Base-by-base conservation (phyloP, 2,797 vertebrate genomes). In the Discoglossus pictus region DNA sequence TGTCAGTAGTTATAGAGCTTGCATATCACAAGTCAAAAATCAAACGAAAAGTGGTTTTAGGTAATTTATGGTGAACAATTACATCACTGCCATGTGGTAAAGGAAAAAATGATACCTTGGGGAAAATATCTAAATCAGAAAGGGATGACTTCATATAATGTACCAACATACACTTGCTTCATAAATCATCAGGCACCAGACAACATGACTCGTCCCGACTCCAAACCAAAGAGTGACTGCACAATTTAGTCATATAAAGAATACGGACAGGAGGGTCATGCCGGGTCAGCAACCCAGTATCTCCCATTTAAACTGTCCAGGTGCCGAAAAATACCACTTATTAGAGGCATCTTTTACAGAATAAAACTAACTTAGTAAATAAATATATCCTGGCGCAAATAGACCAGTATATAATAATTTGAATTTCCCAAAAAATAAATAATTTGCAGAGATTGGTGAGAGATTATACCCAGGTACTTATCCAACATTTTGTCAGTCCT, bases 101-200 rank as follows among this genome's bases (percentile, higher is more conserved):
- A 76, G 80, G 54, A 59, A 66, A 43, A 61, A 63, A 75, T 78
- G 79, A 71, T 47, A 81, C 61, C 52, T 76, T 72, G 60, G 71
- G 75, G 48, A 54, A 71, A 53, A 63, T 17, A 7, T 12, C 25
- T 3, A 79, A 79, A 79, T 65, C 64, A 76, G 76, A 81, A 70
- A 59, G 79, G 79, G 67, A 83, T 83, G 79, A 75, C 48, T 76
- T 68, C 36, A 61, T 50, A 68, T 78, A 35, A 76, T 61, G 74
- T 74, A 76, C 24, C 17, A 1, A 12, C n/a, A 12, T 54, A 48
- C 38, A 38, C 42, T 46, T 47, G 44, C 16, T 23, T 47, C 17
- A 35, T 78, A 79, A 31, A 27, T 75, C 50, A 74, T 76, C 59
- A 74, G 70, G 68, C 65, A 62, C 42, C 2, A 34, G 56, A 2